phyloP scores from a whole-genome alignment of 1,140 invertebrate genomes.

The Micrasema minimum region DNA sequence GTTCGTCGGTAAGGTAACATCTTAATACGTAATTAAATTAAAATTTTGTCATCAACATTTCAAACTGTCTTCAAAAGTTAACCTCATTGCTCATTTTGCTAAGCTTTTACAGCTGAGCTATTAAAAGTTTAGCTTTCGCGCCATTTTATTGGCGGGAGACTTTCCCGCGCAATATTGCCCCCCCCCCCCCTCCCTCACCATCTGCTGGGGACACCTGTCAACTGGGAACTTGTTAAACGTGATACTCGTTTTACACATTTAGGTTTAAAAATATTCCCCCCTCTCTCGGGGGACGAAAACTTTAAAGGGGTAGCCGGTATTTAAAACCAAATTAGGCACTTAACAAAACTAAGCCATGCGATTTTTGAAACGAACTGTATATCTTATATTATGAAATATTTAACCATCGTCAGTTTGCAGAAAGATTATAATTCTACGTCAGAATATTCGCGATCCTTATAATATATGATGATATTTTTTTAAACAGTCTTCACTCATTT shows the following conservation, averaged over 20 bases:
- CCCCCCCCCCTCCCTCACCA: conserved; percentile 2
- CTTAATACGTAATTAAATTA: conserved; percentile 12
- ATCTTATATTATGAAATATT: no score
- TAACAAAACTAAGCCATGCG: no score
- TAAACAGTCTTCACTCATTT: no score
- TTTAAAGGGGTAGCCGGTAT: background rate
- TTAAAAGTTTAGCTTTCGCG: conserved; percentile 34
- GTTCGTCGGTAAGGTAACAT: no score
- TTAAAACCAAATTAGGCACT: no score
- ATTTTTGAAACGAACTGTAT: no score
- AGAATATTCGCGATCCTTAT: no score
- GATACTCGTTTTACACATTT: conserved; percentile 37
- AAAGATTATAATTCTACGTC: no score
- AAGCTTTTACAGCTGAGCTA: conserved; percentile 22
- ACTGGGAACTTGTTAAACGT: conserved; percentile 30
- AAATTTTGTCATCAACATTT: conserved; percentile 18
- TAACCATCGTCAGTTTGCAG: no score
- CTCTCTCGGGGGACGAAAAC: background rate
- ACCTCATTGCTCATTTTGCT: conserved; percentile 28
- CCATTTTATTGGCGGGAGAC: conserved; percentile 28
- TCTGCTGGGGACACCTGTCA: conserved; percentile 41
- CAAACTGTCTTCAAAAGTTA: conserved; percentile 3
- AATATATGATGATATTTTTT: no score
- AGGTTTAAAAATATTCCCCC: conserved; percentile 31
- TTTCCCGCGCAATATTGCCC: conserved; percentile 18